Evolutionary conservation across 1,140 invertebrate genomes (phyloP).

Genomic region (Papilio polytes): DNA sequence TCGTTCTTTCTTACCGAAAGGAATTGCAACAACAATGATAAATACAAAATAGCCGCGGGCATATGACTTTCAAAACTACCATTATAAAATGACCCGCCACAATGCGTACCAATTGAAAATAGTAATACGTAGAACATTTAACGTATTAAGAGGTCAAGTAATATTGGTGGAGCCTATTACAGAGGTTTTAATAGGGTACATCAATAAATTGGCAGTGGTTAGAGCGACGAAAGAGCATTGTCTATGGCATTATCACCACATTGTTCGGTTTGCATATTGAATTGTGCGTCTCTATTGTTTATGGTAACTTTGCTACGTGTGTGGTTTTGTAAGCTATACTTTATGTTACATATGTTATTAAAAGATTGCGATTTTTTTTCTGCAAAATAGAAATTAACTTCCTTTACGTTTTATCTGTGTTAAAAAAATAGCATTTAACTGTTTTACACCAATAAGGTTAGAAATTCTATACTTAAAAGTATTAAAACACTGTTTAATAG

Average conservation of each 20-base stretch:
- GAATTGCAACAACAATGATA: slow-evolving; percentile 74
- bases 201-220: slow-evolving; percentile 80
- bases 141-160: slow-evolving; percentile 54
- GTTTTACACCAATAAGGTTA: too few relatives aligned
- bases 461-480: too few relatives aligned
- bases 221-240: slow-evolving; percentile 78
- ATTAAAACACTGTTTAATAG: too few relatives aligned
- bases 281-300: slow-evolving; percentile 79
- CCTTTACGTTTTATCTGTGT: too few relatives aligned
- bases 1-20: slow-evolving; percentile 55
- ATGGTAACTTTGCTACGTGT: slow-evolving; percentile 68
- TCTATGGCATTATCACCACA: slow-evolving; percentile 74
- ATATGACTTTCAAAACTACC: slow-evolving; percentile 54
- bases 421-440: too few relatives aligned
- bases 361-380: too few relatives aligned
- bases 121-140: slow-evolving; percentile 42
- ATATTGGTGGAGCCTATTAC: slow-evolving; percentile 65
- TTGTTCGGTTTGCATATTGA: slow-evolving; percentile 80
- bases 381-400: too few relatives aligned
- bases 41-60: slow-evolving; percentile 70
- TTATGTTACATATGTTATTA: neutral
- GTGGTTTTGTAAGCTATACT: slow-evolving; percentile 53
- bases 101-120: slow-evolving; percentile 39
- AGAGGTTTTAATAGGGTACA: slow-evolving; percentile 75
- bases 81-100: slow-evolving; percentile 53